These are phyloP conservation scores for Bombus sibiricus DNA, from an alignment of 1,140 invertebrate species.

Conservation along the genomic window DNA sequence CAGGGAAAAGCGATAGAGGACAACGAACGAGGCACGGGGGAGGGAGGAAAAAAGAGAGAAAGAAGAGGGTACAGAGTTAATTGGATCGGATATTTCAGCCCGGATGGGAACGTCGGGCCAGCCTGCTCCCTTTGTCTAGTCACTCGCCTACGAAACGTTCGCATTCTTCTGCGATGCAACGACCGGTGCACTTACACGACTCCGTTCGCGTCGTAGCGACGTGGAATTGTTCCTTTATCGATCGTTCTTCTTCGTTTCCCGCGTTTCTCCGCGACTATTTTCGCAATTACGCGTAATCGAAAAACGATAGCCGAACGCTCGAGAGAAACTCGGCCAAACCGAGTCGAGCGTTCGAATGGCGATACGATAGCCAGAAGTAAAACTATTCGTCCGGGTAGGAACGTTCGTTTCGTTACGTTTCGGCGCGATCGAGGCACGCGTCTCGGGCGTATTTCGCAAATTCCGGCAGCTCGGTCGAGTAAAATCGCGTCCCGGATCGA, in stretches of 20 bases:
- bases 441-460: neutral
- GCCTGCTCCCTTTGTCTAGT: constrained; percentile 61
- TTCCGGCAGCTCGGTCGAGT: neutral
- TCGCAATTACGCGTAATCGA: too few species aligned
- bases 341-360: too few species aligned
- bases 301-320: too few species aligned
- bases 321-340: too few species aligned
- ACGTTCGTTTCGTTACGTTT: neutral
- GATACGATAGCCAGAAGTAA: too few species aligned
- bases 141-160: constrained; percentile 45
- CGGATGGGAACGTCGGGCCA: constrained; percentile 54
- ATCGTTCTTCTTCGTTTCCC: neutral
- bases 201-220: too few species aligned
- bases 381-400: too few species aligned
- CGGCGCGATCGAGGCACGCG: neutral
- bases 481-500: neutral
- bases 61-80: constrained; percentile 51
- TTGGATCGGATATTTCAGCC: constrained; percentile 67
- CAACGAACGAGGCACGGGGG: neutral
- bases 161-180: constrained; percentile 48
- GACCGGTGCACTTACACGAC: constrained; percentile 8
- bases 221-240: too few species aligned
- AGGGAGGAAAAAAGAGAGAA: neutral
- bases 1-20: neutral
- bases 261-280: too few species aligned